Conservation (phyloP, 92 coral and sea anemone genomes). For the Phenganax marumi region DNA sequence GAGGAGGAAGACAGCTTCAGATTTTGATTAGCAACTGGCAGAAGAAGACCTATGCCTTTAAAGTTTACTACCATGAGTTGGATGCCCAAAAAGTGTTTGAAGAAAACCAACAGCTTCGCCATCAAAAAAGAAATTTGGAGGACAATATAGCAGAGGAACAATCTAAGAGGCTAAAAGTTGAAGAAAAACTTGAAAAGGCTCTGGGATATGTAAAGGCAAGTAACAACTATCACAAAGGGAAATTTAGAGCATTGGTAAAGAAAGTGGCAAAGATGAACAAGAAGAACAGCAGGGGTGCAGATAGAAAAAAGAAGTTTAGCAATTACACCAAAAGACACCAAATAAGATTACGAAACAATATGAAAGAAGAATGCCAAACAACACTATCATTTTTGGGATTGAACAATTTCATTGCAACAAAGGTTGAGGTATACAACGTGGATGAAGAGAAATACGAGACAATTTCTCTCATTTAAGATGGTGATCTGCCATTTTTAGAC, state of each 20-base stretch:
- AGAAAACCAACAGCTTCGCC: conserved; percentile 27
- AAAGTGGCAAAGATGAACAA: conserved; percentile 38
- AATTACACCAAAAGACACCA: conserved; percentile 48
- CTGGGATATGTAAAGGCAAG: not conserved
- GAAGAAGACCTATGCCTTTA: conserved; percentile 14
- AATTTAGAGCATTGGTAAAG: conserved; percentile 29
- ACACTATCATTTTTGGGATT: conserved; percentile 45
- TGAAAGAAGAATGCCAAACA: conserved; percentile 49
- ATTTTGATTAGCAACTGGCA: conserved; percentile 7
- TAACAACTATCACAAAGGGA: conserved; percentile 15
- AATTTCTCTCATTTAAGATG: conserved; percentile 40
- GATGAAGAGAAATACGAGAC: conserved; percentile 43
- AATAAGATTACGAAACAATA: conserved; percentile 23
- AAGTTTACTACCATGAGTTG: conserved; percentile 37
- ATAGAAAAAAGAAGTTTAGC: conserved; percentile 38
- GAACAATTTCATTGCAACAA: conserved; percentile 53
- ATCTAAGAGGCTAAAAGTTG: conserved; percentile 20
- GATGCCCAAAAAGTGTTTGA: not conserved
- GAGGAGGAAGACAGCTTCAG: conserved; percentile 35
- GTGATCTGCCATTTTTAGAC: conserved; percentile 4
- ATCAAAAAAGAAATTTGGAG: conserved; percentile 27
- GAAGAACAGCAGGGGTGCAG: conserved; percentile 48
- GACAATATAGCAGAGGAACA: conserved; percentile 11
- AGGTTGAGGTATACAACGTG: conserved; percentile 45
- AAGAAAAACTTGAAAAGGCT: conserved; percentile 25